These are phyloP conservation scores for Alectoris magna DNA, from an alignment of 2,797 vertebrate genomes.

Conservation along the genomic window DNA sequence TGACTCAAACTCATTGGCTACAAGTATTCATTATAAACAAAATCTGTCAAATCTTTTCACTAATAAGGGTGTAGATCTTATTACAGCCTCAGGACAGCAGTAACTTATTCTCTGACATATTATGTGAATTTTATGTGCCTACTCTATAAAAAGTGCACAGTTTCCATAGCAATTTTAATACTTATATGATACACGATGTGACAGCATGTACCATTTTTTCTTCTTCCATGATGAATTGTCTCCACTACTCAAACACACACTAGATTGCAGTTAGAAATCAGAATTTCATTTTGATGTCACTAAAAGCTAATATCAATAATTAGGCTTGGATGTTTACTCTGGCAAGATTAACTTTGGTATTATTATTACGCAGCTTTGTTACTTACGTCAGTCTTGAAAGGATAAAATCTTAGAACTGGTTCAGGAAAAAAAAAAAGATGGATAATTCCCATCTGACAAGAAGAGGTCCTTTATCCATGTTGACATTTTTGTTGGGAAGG, in stretches of 20 bases:
- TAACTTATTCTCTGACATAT: slow-evolving; percentile 83
- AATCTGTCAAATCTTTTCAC: slow-evolving; percentile 78
- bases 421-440: neutral
- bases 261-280: slow-evolving; percentile 65
- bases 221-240: slow-evolving; percentile 66
- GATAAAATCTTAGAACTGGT: neutral
- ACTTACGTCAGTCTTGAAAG: neutral
- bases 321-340: slow-evolving; percentile 38
- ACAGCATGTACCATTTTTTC: slow-evolving; percentile 71
- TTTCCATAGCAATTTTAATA: slow-evolving; percentile 82
- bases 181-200: slow-evolving; percentile 71
- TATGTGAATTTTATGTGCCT: slow-evolving; percentile 81
- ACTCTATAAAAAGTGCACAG: slow-evolving; percentile 78
- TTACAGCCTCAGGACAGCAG: slow-evolving; percentile 82
- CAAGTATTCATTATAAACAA: slow-evolving; percentile 78
- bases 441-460: neutral
- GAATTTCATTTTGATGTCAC: slow-evolving; percentile 34
- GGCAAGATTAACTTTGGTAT: slow-evolving; percentile 1
- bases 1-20: slow-evolving; percentile 69
- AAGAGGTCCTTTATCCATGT: neutral
- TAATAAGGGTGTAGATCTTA: slow-evolving; percentile 81
- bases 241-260: neutral
- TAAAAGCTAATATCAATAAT: slow-evolving; percentile 56
- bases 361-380: slow-evolving; percentile 16
- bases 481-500: neutral